phyloP scores from a whole-genome alignment of 2,113 vertebrate species.

The Ameiurus melas region DNA sequence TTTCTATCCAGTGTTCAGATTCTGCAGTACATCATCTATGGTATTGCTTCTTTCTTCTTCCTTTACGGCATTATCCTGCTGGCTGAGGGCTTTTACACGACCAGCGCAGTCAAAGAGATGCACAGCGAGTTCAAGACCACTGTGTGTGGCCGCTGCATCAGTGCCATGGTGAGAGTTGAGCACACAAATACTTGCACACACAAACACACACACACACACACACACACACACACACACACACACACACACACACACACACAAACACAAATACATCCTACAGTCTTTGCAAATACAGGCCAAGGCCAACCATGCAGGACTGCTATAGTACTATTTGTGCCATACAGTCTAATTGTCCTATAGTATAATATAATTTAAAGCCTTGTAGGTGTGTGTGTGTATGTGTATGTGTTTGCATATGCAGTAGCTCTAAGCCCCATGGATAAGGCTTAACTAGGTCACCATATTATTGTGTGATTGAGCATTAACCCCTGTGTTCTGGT shows the following conservation, averaged over 20 bases:
- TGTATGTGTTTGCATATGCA: not conserved
- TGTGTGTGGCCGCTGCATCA: slow-evolving; percentile 96
- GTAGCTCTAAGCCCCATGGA: slow-evolving; percentile 27
- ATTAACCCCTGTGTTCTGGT: slow-evolving; percentile 6
- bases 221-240: slow-evolving; percentile 26
- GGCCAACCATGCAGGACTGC: slow-evolving; percentile 50
- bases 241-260: slow-evolving; percentile 33
- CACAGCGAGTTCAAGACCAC: slow-evolving; percentile 98
- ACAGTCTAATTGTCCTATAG: not conserved
- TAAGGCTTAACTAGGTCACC: slow-evolving; percentile 46
- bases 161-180: slow-evolving; percentile 81
- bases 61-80: slow-evolving; percentile 94
- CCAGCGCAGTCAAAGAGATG: slow-evolving; percentile 93
- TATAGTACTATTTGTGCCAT: not conserved
- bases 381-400: slow-evolving; percentile 9
- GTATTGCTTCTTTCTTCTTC: slow-evolving; percentile 97
- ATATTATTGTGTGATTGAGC: slow-evolving; percentile 31
- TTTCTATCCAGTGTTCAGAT: slow-evolving; percentile 83
- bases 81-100: slow-evolving; percentile 97
- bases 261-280: not conserved
- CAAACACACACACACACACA: slow-evolving; percentile 32
- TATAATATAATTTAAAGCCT: slow-evolving; percentile 33
- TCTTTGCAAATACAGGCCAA: slow-evolving; percentile 13
- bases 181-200: slow-evolving; percentile 14
- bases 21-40: slow-evolving; percentile 98